Percentiles rank a stretch among this genome's conserved stretches.
Evolutionary conservation across 1,140 invertebrate species (phyloP).

Genomic region (Schlechtendalia chinensis): DNA sequence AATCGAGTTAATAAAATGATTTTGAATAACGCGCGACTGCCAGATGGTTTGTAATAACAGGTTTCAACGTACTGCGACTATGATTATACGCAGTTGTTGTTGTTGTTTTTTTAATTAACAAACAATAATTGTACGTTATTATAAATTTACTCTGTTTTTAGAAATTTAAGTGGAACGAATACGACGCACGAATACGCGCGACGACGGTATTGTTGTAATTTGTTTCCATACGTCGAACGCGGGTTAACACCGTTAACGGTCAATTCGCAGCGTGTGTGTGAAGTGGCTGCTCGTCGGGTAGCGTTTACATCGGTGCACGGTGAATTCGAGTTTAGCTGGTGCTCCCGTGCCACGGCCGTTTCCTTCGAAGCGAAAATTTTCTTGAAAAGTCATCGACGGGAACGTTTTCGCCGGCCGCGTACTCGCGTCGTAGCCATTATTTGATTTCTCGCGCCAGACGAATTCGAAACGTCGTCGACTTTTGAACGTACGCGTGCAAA

Average conservation of each 20-base stretch:
- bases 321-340: not conserved
- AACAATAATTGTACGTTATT: not conserved
- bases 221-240: not conserved
- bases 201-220: not conserved
- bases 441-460: not conserved
- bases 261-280: not conserved
- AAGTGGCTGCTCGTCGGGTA: not conserved
- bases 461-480: too few species aligned
- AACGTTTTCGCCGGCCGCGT: not conserved
- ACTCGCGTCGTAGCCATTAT: not conserved
- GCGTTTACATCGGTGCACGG: not conserved
- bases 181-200: too few species aligned
- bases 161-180: not conserved
- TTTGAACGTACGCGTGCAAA: too few species aligned
- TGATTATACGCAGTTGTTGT: not conserved
- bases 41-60: slow-evolving; percentile 12
- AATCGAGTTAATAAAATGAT: slow-evolving; percentile 25
- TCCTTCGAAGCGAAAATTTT: not conserved
- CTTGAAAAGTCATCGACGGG: not conserved
- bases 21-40: not conserved
- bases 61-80: not conserved
- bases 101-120: slow-evolving; percentile 1
- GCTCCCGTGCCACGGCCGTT: not conserved
- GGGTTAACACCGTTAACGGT: not conserved
- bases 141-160: not conserved